Conservation (phyloP, 2,797 vertebrate species). For the Chelon labrosus region DNA sequence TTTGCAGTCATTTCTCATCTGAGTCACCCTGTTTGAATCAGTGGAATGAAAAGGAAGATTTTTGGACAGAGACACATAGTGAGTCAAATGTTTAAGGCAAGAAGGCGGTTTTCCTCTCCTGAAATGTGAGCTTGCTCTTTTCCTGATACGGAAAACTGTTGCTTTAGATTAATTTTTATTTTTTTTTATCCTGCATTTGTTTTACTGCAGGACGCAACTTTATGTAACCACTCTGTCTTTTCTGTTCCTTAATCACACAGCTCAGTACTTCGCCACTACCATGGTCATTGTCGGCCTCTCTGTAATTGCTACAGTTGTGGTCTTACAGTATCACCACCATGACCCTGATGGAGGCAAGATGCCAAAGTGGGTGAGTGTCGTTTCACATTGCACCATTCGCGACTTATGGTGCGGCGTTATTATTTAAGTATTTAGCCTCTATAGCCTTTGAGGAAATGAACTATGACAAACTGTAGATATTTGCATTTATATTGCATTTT, state of each 20-base stretch:
- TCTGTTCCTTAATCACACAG: slow-evolving; percentile 53
- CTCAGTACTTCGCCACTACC: slow-evolving; percentile 86
- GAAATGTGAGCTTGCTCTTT: neutral
- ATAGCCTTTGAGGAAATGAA: too few relatives aligned
- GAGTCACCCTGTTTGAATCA: slow-evolving; percentile 19
- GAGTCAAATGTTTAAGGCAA: neutral
- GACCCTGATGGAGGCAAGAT: slow-evolving; percentile 84
- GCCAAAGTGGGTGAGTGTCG: slow-evolving; percentile 85
- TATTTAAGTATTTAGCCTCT: neutral
- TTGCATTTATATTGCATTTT: too few relatives aligned
- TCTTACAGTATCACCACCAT: slow-evolving; percentile 86
- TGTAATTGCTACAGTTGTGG: slow-evolving; percentile 85
- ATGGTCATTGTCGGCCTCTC: slow-evolving; percentile 87
- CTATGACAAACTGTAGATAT: too few relatives aligned
- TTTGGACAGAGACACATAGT: neutral
- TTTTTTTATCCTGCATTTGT: neutral
- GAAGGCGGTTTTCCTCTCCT: neutral
- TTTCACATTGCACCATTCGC: neutral
- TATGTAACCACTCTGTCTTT: neutral
- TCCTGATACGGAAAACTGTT: too few relatives aligned
- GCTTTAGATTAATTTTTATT: neutral
- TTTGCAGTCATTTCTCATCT: slow-evolving; percentile 30
- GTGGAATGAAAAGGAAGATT: slow-evolving; percentile 4
- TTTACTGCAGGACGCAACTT: neutral
- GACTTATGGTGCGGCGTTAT: neutral